Evolutionary conservation across 2,797 vertebrate genomes (phyloP).

Genomic region (Limnodromus scolopaceus): DNA sequence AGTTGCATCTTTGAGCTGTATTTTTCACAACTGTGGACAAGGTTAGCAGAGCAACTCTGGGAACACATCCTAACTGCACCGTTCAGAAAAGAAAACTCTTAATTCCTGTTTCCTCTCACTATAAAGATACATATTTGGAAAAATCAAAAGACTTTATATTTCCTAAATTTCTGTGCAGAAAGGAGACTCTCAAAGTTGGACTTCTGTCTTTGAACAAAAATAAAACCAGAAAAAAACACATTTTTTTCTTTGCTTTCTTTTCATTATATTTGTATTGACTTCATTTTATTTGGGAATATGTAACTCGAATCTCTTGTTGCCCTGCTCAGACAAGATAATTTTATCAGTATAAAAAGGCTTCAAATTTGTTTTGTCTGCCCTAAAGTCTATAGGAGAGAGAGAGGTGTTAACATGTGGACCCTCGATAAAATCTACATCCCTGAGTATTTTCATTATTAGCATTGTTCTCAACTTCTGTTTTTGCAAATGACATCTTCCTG

Average conservation of each 20-base stretch:
- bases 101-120: not conserved
- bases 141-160: not conserved
- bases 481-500: not conserved
- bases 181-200: not conserved
- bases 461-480: not conserved
- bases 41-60: not conserved
- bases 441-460: not conserved
- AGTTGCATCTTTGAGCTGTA: not conserved
- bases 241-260: not conserved
- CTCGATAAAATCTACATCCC: not conserved
- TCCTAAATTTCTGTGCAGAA: not conserved
- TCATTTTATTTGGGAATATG: not conserved
- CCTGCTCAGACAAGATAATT: not conserved
- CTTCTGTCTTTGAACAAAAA: not conserved
- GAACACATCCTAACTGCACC: not conserved
- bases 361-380: not conserved
- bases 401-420: not conserved
- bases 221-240: not conserved
- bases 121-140: not conserved
- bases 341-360: not conserved
- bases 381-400: not conserved
- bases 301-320: not conserved
- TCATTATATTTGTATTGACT: not conserved
- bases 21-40: not conserved
- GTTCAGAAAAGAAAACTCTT: not conserved